Evolutionary conservation across 2,113 vertebrate species (phyloP).

Genomic region (Pollimyrus isidori): DNA sequence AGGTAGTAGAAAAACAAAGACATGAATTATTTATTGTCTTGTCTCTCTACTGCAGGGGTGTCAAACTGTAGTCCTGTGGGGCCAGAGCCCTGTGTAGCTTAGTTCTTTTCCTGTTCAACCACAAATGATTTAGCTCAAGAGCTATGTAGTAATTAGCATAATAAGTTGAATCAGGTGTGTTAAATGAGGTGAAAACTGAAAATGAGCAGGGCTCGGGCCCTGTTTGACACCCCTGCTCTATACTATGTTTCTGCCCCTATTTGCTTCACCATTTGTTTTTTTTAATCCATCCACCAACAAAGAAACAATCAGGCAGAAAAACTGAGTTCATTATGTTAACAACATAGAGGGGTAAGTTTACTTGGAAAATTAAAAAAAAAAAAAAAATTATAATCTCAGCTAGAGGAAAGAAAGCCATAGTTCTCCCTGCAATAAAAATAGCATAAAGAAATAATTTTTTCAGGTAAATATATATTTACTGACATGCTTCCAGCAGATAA

Average conservation of each 20-base stretch:
- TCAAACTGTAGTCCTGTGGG: too few relatives aligned
- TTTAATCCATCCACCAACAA: background rate
- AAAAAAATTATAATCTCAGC: background rate
- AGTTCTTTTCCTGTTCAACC: too few relatives aligned
- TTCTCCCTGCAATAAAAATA: background rate
- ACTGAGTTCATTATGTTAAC: background rate
- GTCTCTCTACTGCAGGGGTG: background rate
- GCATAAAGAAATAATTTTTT: background rate
- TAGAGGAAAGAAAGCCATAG: background rate
- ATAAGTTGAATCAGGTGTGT: too few relatives aligned
- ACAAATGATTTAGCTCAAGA: too few relatives aligned
- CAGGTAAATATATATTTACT: conserved; percentile 33
- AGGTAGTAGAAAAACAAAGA: background rate
- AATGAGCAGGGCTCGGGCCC: too few relatives aligned
- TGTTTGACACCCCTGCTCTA: too few relatives aligned
- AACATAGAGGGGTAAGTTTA: background rate
- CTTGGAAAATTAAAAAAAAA: background rate
- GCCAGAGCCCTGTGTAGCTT: too few relatives aligned
- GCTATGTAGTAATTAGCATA: too few relatives aligned
- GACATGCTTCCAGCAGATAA: conserved; percentile 51
- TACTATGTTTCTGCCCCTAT: background rate
- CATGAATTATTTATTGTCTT: background rate
- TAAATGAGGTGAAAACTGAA: too few relatives aligned
- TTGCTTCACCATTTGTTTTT: background rate
- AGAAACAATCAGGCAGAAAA: background rate